A percentile compares a stretch with the other conserved stretches of the same genome.
Conservation (phyloP, 2,888 invertebrate species). For the Apamea crenata region DNA sequence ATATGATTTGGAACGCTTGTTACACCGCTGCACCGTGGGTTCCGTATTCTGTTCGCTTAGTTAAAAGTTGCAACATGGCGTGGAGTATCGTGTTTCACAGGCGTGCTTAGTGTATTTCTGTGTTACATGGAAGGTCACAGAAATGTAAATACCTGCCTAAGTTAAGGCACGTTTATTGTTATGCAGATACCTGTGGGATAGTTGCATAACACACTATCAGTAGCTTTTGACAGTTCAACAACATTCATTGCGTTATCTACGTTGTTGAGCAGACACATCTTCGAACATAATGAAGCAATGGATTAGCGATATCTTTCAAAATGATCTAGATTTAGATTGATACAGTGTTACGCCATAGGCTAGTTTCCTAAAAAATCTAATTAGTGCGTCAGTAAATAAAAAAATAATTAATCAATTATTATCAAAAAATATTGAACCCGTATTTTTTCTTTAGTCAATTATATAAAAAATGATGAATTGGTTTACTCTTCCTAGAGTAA, state of each 20-base stretch:
- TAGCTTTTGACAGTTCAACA: background rate
- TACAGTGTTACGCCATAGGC: too few relatives aligned
- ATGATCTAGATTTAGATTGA: too few relatives aligned
- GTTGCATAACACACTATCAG: background rate
- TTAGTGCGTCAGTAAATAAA: too few relatives aligned
- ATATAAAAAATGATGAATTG: too few relatives aligned
- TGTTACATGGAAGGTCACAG: conserved; percentile 11
- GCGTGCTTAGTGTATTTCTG: conserved; percentile 8
- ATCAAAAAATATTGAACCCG: too few relatives aligned
- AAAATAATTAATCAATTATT: too few relatives aligned
- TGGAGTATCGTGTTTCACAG: conserved; percentile 21
- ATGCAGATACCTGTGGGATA: background rate
- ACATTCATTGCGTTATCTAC: background rate
- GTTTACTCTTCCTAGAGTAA: too few relatives aligned
- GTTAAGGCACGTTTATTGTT: background rate
- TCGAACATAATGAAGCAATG: too few relatives aligned
- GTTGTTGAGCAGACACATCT: too few relatives aligned
- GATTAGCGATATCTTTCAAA: too few relatives aligned
- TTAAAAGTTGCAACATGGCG: conserved; percentile 39
- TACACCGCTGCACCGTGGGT: conserved; percentile 36
- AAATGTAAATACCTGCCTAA: background rate
- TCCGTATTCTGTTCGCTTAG: conserved; percentile 31
- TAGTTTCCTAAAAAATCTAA: too few relatives aligned
- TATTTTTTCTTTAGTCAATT: too few relatives aligned
- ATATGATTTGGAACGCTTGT: conserved; percentile 36